Evolutionary conservation across 2,888 invertebrate species (phyloP).

Genomic region (Pseudoips prasinana): DNA sequence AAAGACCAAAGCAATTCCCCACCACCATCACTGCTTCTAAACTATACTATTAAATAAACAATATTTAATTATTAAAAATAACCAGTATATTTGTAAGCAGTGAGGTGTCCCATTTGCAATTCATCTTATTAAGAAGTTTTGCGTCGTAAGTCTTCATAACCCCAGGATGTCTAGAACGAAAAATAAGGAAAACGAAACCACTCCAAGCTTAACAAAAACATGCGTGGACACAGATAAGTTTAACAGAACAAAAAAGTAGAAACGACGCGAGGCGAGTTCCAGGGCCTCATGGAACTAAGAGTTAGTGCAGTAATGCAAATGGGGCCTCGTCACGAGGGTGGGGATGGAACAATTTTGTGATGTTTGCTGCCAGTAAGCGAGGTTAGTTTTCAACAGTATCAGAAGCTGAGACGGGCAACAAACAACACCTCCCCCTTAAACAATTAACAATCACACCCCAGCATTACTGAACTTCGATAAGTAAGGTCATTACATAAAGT

Average conservation of each 20-base stretch:
- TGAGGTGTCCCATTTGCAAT: slow-evolving; percentile 77
- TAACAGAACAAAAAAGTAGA: slow-evolving; percentile 48
- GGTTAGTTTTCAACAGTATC: neutral
- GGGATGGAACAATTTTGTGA: slow-evolving; percentile 60
- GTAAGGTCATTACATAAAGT: too few relatives aligned
- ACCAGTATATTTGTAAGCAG: slow-evolving; percentile 47
- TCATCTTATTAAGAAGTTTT: slow-evolving; percentile 30
- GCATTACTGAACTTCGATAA: too few relatives aligned
- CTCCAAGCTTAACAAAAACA: slow-evolving; percentile 61
- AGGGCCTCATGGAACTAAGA: slow-evolving; percentile 48
- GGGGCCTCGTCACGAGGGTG: slow-evolving; percentile 71
- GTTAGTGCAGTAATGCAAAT: slow-evolving; percentile 78
- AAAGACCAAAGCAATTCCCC: slow-evolving; percentile 47
- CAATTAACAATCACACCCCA: too few relatives aligned
- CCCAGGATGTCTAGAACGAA: slow-evolving; percentile 42
- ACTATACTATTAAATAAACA: too few relatives aligned
- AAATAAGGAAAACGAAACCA: slow-evolving; percentile 35
- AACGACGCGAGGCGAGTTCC: slow-evolving; percentile 44
- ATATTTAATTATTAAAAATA: neutral
- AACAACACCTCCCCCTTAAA: slow-evolving; percentile 45
- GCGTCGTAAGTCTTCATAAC: slow-evolving; percentile 18
- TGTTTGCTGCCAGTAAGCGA: slow-evolving; percentile 58
- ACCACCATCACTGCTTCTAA: slow-evolving; percentile 62
- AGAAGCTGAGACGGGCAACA: slow-evolving; percentile 53
- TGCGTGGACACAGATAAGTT: slow-evolving; percentile 78